Evolutionary conservation across 2,113 vertebrate species (phyloP).

Genomic region (Takifugu flavidus): DNA sequence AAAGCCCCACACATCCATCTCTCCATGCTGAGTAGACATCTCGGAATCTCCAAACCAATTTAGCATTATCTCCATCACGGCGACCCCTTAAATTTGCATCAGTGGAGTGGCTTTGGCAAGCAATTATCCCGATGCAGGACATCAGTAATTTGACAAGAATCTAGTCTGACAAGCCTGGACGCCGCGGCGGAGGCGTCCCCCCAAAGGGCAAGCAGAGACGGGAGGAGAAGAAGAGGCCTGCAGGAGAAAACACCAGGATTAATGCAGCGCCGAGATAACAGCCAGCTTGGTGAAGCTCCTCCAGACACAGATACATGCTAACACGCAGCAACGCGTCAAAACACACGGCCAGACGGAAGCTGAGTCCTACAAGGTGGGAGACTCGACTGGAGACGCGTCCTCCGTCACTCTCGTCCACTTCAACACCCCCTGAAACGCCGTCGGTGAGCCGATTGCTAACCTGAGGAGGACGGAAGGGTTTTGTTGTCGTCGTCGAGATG

Average conservation of each 20-base stretch:
- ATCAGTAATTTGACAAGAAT: constrained; percentile 68
- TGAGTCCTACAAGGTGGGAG: constrained; percentile 3
- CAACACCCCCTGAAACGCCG: too few species aligned
- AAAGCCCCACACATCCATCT: constrained; percentile 52
- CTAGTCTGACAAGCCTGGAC: constrained; percentile 64
- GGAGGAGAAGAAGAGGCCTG: constrained; percentile 6
- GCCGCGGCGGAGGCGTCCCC: constrained; percentile 36
- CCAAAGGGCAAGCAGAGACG: background rate
- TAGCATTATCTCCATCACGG: constrained; percentile 71
- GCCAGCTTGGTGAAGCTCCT: background rate
- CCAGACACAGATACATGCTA: constrained; percentile 46
- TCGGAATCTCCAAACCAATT: constrained; percentile 69
- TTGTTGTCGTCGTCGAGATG: too few species aligned
- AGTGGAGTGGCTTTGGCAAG: constrained; percentile 69
- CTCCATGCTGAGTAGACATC: constrained; percentile 60
- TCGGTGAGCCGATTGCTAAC: too few species aligned
- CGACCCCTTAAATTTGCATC: constrained; percentile 70
- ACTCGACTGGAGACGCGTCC: too few species aligned
- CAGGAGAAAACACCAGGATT: constrained; percentile 28
- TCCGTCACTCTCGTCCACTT: too few species aligned
- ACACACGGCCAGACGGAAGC: constrained; percentile 10
- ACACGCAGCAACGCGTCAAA: constrained; percentile 43
- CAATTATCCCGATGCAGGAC: constrained; percentile 74
- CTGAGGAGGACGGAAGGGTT: too few species aligned
- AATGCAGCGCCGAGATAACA: constrained; percentile 9